Evolutionary conservation across 1,140 invertebrate genomes (phyloP).

Genomic region (Ips nitidus): DNA sequence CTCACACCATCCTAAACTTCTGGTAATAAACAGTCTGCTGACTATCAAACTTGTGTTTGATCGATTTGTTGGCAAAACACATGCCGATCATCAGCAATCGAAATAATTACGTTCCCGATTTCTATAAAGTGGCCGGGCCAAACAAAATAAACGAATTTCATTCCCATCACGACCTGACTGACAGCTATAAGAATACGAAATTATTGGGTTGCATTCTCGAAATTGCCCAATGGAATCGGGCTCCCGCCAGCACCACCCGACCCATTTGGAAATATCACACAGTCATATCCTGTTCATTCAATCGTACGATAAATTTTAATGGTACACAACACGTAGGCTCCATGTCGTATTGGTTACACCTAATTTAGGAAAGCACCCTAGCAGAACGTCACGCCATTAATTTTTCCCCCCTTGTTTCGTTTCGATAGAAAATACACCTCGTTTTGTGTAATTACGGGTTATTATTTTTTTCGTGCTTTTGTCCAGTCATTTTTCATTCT

Average conservation of each 20-base stretch:
- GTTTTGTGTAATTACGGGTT: constrained; percentile 27
- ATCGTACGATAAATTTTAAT: constrained; percentile 18
- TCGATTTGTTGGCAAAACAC: too few relatives aligned
- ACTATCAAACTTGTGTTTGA: too few relatives aligned
- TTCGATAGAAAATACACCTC: constrained; percentile 16
- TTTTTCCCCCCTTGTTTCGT: constrained; percentile 14
- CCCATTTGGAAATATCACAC: constrained; percentile 21
- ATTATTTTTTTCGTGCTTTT: constrained; percentile 22
- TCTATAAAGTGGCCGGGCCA: neutral
- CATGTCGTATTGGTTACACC: constrained; percentile 33
- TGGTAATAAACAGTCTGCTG: too few relatives aligned
- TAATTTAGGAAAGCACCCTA: constrained; percentile 29
- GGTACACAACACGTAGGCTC: constrained; percentile 18
- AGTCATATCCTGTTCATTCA: constrained; percentile 30
- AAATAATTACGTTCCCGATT: too few relatives aligned
- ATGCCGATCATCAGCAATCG: too few relatives aligned
- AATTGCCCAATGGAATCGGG: constrained; percentile 1
- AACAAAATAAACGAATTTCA: constrained; percentile 7
- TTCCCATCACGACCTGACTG: neutral
- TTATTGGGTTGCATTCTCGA: constrained; percentile 5
- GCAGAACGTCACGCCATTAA: constrained; percentile 31
- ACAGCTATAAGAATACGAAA: constrained; percentile 4
- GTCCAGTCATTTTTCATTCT: constrained; percentile 9
- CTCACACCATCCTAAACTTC: too few relatives aligned
- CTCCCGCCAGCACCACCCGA: constrained; percentile 9